Percentiles rank a stretch among this genome's conserved stretches.
These are phyloP conservation scores for Ardeotis arabs DNA, from an alignment of 2,113 vertebrate species.

Conservation along the genomic window DNA sequence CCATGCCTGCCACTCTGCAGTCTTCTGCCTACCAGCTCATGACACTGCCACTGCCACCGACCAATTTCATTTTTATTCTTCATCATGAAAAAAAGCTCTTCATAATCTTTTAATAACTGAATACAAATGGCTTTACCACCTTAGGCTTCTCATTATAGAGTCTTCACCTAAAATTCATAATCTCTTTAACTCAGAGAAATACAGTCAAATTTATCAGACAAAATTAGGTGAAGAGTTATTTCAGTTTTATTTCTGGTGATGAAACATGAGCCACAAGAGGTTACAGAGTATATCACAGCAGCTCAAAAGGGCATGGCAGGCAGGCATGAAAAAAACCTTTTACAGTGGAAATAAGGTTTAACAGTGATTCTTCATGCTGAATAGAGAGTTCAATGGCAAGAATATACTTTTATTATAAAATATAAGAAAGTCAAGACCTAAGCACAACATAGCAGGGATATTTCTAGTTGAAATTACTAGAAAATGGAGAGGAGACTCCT, in stretches of 20 bases:
- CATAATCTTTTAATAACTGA: background rate
- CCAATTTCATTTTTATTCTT: background rate
- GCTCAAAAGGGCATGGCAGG: background rate
- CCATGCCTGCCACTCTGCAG: background rate
- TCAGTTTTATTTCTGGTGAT: background rate
- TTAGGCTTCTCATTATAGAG: background rate
- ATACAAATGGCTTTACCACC: background rate
- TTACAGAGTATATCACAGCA: background rate
- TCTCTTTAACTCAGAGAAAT: background rate
- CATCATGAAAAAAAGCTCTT: background rate
- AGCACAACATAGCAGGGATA: background rate
- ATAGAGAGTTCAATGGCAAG: background rate
- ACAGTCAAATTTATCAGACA: background rate
- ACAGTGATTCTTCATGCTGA: background rate
- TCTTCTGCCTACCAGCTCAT: background rate
- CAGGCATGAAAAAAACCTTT: background rate
- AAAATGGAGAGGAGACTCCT: background rate
- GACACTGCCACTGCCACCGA: fast-evolving
- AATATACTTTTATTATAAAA: background rate
- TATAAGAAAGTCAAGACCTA: background rate
- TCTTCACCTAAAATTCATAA: background rate
- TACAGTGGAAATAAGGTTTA: background rate
- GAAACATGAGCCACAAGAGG: background rate
- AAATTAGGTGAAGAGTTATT: background rate
- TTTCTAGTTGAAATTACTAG: background rate